These are phyloP conservation scores for Xenus cinereus DNA, from an alignment of 2,113 vertebrate species.

Conservation along the genomic window DNA sequence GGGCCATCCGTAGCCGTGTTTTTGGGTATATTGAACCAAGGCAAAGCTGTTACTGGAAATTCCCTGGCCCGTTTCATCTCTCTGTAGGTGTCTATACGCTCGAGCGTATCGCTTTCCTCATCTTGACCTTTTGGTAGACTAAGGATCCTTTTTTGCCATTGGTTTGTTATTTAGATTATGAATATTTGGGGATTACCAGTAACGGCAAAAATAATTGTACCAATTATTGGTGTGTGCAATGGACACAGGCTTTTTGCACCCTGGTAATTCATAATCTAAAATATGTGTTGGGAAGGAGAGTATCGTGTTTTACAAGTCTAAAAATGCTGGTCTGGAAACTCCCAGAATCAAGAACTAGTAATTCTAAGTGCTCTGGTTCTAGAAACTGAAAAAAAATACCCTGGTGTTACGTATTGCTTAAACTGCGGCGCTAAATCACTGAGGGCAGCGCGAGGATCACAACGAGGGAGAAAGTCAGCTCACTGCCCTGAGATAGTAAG, in stretches of 20 bases:
- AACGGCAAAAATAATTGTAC: neutral
- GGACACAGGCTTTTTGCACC: neutral
- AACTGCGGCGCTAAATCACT: neutral
- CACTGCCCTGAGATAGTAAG: neutral
- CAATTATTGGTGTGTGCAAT: neutral
- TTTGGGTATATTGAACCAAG: neutral
- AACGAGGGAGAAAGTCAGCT: neutral
- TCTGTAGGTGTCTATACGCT: neutral
- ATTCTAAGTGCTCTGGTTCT: neutral
- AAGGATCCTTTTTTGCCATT: neutral
- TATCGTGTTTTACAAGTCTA: neutral
- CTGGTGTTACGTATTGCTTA: neutral
- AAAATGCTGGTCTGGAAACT: constrained; percentile 24
- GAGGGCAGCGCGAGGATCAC: neutral
- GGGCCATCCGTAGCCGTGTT: accelerated
- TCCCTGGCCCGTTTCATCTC: neutral
- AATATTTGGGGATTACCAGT: constrained; percentile 56
- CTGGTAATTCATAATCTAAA: neutral
- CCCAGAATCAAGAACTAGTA: neutral
- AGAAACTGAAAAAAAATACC: neutral
- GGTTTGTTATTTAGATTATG: neutral
- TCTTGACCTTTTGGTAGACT: neutral
- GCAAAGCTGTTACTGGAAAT: neutral
- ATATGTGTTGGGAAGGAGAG: neutral
- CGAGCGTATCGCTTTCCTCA: neutral